Conservation (phyloP, 37 sponge, comb jelly and placozoan genomes). For the Spongilla lacustris region DNA sequence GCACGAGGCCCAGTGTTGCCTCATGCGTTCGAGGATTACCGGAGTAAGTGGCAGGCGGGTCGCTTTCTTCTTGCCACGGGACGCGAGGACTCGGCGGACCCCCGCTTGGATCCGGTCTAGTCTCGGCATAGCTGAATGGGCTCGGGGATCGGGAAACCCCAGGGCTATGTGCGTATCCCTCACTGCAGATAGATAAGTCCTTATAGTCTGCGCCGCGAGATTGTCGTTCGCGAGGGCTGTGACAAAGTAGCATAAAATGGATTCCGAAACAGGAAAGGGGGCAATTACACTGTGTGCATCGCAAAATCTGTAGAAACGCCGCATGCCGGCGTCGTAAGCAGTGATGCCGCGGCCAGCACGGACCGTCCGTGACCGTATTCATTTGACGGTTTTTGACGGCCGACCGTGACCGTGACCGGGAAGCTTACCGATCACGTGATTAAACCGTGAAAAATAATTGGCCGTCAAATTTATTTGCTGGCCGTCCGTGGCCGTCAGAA, state of each 20-base stretch:
- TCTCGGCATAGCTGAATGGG: slow-evolving; percentile 4
- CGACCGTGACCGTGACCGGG: no score
- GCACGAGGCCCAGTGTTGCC: neutral
- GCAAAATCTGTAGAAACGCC: slow-evolving; percentile 1
- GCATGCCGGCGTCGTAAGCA: neutral
- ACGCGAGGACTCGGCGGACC: neutral
- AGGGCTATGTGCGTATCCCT: slow-evolving; percentile 28
- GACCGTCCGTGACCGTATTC: no score
- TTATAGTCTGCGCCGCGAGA: slow-evolving; percentile 7
- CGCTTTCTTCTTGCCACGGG: neutral
- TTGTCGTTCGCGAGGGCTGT: neutral
- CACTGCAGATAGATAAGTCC: slow-evolving; percentile 44
- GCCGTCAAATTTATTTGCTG: no score
- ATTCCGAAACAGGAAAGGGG: slow-evolving; percentile 37
- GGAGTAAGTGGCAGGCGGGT: slow-evolving; percentile 31
- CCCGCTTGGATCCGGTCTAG: slow-evolving; percentile 29
- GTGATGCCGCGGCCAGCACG: no score
- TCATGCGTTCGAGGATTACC: neutral
- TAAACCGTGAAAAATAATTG: no score
- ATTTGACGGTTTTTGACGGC: no score
- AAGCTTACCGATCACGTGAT: no score
- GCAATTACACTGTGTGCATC: neutral
- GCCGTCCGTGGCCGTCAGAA: no score
- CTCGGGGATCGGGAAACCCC: slow-evolving; percentile 6
- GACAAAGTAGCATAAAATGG: slow-evolving; percentile 12